phyloP scores from a whole-genome alignment of 2,888 invertebrate genomes.

The Serripes groenlandicus region DNA sequence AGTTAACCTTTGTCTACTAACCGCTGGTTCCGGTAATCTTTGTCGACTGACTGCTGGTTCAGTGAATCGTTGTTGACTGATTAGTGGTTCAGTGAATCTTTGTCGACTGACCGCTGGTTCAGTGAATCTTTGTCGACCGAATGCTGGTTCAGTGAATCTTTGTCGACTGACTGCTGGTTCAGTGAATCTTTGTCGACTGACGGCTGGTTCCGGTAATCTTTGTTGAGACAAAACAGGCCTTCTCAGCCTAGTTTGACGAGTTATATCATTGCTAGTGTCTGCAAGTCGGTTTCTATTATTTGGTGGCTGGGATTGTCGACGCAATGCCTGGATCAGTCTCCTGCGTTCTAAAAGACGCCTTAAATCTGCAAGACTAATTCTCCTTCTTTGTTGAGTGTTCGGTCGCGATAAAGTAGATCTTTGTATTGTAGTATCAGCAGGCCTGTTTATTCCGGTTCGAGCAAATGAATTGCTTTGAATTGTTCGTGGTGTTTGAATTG shows the following conservation, averaged over 20 bases:
- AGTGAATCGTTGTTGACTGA: background rate
- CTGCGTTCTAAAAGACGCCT: background rate
- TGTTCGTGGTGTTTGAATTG: background rate
- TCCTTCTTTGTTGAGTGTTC: background rate
- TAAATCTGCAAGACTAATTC: background rate
- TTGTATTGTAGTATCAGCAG: background rate
- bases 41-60: too few species aligned
- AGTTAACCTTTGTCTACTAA: background rate
- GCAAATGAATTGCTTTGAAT: background rate
- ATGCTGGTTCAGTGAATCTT: too few species aligned
- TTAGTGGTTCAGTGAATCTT: background rate
- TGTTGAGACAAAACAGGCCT: conserved; percentile 10
- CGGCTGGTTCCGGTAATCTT: background rate
- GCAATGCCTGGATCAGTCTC: background rate
- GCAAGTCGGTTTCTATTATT: background rate
- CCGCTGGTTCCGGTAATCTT: background rate
- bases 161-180: background rate
- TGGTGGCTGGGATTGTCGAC: background rate
- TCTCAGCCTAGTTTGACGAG: background rate
- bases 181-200: background rate
- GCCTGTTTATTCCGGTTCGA: background rate
- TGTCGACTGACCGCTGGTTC: background rate
- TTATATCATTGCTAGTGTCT: background rate
- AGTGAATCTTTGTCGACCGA: background rate
- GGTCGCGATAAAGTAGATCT: background rate